Evolutionary conservation across 92 coral and sea anemone species (phyloP).

Genomic region (Epizoanthus rinbou): DNA sequence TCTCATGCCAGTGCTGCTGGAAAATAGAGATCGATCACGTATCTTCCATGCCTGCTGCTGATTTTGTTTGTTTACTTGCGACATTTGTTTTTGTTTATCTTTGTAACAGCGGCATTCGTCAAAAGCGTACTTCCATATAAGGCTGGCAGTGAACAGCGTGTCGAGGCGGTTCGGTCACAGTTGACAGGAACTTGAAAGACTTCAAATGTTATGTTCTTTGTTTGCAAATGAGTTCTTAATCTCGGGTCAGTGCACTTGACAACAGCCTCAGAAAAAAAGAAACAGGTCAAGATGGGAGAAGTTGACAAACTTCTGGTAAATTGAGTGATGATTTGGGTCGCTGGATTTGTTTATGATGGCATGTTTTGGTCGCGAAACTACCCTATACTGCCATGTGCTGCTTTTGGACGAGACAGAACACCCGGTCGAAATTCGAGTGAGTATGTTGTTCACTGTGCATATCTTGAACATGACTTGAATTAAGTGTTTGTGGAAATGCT

Average conservation of each 20-base stretch:
- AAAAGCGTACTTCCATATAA: slow-evolving; percentile 27
- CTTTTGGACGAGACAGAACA: slow-evolving; percentile 37
- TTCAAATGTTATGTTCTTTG: slow-evolving; percentile 14
- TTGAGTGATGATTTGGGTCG: slow-evolving; percentile 16
- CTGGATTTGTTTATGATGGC: slow-evolving; percentile 22
- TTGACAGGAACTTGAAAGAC: not conserved
- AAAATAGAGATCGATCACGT: no score
- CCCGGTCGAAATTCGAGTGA: slow-evolving; percentile 39
- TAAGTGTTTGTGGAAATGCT: slow-evolving; percentile 40
- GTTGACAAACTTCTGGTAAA: slow-evolving; percentile 28
- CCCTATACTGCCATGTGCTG: slow-evolving; percentile 36
- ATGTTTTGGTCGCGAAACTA: slow-evolving; percentile 31
- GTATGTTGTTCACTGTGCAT: not conserved
- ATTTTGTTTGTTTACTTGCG: slow-evolving; percentile 3
- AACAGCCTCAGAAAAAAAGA: slow-evolving; percentile 43
- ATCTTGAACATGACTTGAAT: slow-evolving; percentile 20
- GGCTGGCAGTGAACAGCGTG: not conserved
- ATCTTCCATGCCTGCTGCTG: no score
- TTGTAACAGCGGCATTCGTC: not conserved
- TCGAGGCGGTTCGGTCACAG: slow-evolving; percentile 4
- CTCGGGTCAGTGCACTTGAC: slow-evolving; percentile 47
- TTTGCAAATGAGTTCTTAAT: slow-evolving; percentile 44
- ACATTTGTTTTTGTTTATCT: slow-evolving; percentile 16
- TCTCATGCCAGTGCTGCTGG: no score
- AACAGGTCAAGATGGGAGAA: slow-evolving; percentile 42